phyloP scores from a whole-genome alignment of 2,113 vertebrate genomes.

The Rhagologus leucostigma region DNA sequence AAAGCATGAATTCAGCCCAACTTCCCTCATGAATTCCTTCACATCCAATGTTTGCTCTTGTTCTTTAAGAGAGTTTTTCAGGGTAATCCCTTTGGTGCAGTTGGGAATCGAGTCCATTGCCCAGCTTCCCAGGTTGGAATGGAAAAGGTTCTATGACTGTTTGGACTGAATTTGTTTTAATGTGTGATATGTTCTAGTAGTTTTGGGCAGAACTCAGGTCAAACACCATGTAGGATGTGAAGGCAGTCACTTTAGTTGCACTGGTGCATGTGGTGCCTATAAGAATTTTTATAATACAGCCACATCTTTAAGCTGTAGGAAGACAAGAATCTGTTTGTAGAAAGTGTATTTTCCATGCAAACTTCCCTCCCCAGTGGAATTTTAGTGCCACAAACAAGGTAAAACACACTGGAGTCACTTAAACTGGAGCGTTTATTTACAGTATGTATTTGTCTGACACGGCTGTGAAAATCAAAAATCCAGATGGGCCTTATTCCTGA shows the following conservation, averaged over 20 bases:
- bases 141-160: not conserved
- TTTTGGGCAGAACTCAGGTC: not conserved
- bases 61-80: not conserved
- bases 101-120: not conserved
- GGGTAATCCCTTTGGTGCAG: not conserved
- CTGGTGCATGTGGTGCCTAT: rapidly evolving
- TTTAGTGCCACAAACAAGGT: not conserved
- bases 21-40: not conserved
- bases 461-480: not conserved
- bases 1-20: not conserved
- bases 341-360: not conserved
- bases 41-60: not conserved
- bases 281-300: not conserved
- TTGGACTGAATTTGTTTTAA: not conserved
- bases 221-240: not conserved
- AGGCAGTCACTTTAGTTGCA: not conserved
- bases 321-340: not conserved
- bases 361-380: not conserved
- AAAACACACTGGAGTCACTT: not conserved
- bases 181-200: not conserved
- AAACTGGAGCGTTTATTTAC: not conserved
- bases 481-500: not conserved
- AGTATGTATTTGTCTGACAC: not conserved
- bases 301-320: not conserved
- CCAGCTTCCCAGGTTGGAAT: not conserved